Evolutionary conservation across 2,113 vertebrate species (phyloP).

Genomic region (Tachuris rubrigastra): DNA sequence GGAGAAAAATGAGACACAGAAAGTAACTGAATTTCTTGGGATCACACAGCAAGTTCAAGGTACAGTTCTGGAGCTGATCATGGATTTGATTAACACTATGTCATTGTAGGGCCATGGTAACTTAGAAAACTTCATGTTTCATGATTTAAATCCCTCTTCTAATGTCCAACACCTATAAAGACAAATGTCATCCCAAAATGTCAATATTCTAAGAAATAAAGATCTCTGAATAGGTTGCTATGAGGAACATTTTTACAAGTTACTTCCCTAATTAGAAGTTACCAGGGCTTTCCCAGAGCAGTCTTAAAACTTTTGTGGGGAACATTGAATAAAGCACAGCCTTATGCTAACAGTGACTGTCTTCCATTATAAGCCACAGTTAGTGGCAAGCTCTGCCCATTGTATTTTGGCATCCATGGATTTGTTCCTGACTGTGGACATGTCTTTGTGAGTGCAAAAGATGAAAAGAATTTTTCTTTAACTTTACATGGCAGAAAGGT

Average conservation of each 20-base stretch:
- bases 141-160: not conserved
- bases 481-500: not conserved
- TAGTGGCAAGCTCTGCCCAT: not conserved
- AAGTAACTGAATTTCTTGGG: not conserved
- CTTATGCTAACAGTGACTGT: not conserved
- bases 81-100: not conserved
- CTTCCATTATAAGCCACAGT: not conserved
- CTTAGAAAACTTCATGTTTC: not conserved
- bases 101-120: not conserved
- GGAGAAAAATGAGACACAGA: not conserved
- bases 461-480: not conserved
- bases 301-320: not conserved
- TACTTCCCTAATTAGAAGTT: constrained; percentile 13
- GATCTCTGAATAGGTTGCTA: not conserved
- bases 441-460: not conserved
- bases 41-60: not conserved
- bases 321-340: not conserved
- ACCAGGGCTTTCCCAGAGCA: not conserved
- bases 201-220: constrained; percentile 9
- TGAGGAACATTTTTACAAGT: not conserved
- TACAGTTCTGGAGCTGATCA: not conserved
- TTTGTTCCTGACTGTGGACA: not conserved
- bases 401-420: not conserved
- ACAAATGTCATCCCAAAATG: not conserved
- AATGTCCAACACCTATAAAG: not conserved